A percentile compares a stretch with the other conserved stretches of the same genome.
These are phyloP conservation scores for Prionailurus bengalensis DNA, from an alignment of 2,113 vertebrate genomes.

Conservation along the genomic window DNA sequence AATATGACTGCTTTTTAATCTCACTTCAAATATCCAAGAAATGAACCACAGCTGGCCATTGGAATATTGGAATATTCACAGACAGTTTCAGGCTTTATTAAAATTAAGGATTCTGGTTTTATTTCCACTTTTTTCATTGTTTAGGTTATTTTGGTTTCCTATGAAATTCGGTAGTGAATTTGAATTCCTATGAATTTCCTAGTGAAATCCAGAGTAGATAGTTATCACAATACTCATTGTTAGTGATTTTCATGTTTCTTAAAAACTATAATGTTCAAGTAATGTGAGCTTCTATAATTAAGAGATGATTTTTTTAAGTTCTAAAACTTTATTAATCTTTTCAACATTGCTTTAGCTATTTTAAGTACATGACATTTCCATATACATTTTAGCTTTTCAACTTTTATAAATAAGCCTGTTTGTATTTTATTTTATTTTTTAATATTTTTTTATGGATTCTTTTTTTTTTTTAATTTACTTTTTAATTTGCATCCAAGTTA, in stretches of 20 bases:
- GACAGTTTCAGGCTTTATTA: background rate
- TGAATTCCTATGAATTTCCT: too few relatives aligned
- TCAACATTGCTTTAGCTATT: too few relatives aligned
- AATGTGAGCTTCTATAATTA: background rate
- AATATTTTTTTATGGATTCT: too few relatives aligned
- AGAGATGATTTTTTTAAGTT: too few relatives aligned
- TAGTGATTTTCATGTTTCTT: background rate
- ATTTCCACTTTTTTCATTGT: background rate
- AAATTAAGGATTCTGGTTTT: background rate
- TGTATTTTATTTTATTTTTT: too few relatives aligned
- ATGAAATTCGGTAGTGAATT: background rate
- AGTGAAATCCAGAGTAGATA: background rate
- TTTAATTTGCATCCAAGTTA: too few relatives aligned
- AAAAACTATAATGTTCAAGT: slow-evolving; percentile 5
- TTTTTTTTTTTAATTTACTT: too few relatives aligned
- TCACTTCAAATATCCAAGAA: background rate
- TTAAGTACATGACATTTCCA: too few relatives aligned
- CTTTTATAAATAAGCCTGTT: too few relatives aligned
- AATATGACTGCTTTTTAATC: background rate
- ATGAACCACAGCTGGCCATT: background rate
- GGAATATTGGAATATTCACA: background rate
- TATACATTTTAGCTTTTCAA: too few relatives aligned
- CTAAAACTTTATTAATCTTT: too few relatives aligned
- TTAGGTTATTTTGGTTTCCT: slow-evolving; percentile 15
- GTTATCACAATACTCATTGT: background rate